A percentile compares a stretch with the other conserved stretches of the same genome.
Conservation (phyloP, 2,113 vertebrate genomes). For the Mungos mungo region DNA sequence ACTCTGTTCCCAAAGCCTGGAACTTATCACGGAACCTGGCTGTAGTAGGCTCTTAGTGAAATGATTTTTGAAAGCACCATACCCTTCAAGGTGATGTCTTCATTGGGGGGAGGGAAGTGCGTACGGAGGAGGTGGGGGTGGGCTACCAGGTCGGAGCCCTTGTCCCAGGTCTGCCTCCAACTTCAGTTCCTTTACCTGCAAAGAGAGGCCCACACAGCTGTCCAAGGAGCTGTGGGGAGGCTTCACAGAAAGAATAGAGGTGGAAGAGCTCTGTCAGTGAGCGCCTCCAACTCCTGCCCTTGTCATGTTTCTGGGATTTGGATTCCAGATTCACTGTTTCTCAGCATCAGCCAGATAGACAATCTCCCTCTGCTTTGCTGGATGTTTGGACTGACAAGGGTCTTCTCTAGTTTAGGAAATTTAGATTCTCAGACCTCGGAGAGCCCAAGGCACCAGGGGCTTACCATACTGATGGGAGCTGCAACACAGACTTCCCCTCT, state of each 20-base stretch:
- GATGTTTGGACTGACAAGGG: background rate
- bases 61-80: background rate
- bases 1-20: conserved; percentile 5
- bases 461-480: background rate
- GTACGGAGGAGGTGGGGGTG: background rate
- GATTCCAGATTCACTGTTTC: background rate
- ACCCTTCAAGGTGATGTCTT: background rate
- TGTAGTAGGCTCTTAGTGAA: background rate
- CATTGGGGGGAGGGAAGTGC: fast-evolving
- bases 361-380: background rate
- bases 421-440: background rate
- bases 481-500: background rate
- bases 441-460: background rate
- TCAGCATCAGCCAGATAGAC: background rate
- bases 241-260: background rate
- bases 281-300: background rate
- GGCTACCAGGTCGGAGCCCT: background rate
- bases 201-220: background rate
- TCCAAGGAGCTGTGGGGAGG: background rate
- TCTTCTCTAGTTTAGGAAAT: background rate
- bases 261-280: background rate
- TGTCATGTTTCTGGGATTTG: background rate
- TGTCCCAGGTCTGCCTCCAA: background rate
- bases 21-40: background rate
- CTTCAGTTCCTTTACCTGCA: background rate